Evolutionary conservation across 2,888 invertebrate species (phyloP), one percentile per base, ranked within the genome.

Genomic region (Campoplex nolae): DNA sequence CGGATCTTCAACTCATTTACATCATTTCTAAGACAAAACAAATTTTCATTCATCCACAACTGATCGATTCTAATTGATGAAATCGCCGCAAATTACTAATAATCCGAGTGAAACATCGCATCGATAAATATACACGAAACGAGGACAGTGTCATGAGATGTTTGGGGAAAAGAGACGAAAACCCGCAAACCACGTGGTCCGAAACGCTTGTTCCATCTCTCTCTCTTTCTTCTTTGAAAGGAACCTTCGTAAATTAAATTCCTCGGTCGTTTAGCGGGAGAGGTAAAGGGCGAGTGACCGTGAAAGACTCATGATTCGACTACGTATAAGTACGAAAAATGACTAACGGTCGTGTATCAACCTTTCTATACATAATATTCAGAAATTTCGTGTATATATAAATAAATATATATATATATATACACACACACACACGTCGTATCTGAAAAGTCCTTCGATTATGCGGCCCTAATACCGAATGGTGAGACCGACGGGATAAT

Each of bases 131-230:
- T n/a, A n/a, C n/a, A 62, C 8, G 77, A 0, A 42, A 42, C 42
- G 45, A 70, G 62, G 23, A 48, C 54, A 45, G 45, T 84, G 68
- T 70, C 56, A 71, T 68, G 68, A 73, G 54, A n/a, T 51, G 58
- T n/a, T 38, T 48, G 54, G 35, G 71, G 70, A 54, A 76, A 51
- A 42, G 42, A 42, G 2, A 42, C 32, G 78, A 71, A 62, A 84
- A 85, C 75, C 78, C 81, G 83, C 87, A 62, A 80, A 89, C 88
- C 88, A 88, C 89, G 88, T 88, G 88, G 89, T 75, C 56, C 35
- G 62, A 42, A n/a, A 38, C 38, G 6, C 38, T 6, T 6, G 38
- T 38, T 38, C 38, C 4, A 18, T 16, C 32, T 23, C 32, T n/a
- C 23, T 73, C 54, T 65, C 38, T 75, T 38, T 38, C 38, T 38